Evolutionary conservation across 2,888 invertebrate genomes (phyloP).

Genomic region (Malthinus seriepunctatus): DNA sequence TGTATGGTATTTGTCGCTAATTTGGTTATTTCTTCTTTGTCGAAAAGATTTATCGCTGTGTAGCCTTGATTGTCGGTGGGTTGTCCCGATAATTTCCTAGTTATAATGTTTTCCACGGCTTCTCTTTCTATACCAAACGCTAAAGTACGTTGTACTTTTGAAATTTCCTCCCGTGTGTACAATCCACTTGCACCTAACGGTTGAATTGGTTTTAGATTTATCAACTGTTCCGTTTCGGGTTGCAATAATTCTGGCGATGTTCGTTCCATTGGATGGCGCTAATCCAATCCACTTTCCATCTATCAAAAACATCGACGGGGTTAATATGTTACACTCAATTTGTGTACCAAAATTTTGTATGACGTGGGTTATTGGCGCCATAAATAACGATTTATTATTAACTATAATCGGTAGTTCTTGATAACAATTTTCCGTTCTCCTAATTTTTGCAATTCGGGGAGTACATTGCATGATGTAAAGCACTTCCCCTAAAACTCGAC

Average conservation of each 20-base stretch:
- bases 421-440: conserved; percentile 32
- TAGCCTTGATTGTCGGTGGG: conserved; percentile 1
- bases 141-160: not conserved
- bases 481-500: conserved; percentile 36
- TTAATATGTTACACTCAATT: conserved; percentile 26
- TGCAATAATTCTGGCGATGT: not conserved
- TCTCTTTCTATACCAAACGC: not conserved
- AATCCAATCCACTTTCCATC: conserved; percentile 25
- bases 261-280: not conserved
- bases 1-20: not conserved
- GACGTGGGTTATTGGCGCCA: conserved; percentile 33
- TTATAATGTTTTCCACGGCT: not conserved
- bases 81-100: not conserved
- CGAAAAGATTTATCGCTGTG: too few relatives aligned
- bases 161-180: not conserved
- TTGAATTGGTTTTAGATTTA: not conserved
- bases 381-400: conserved; percentile 31
- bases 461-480: conserved; percentile 39
- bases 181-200: not conserved
- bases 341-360: conserved; percentile 24
- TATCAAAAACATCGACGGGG: conserved; percentile 29
- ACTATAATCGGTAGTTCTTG: conserved; percentile 34
- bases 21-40: not conserved
- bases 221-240: not conserved
- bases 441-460: conserved; percentile 28